Evolutionary conservation across 2,113 vertebrate species (phyloP).

Genomic region (Silurus meridionalis): DNA sequence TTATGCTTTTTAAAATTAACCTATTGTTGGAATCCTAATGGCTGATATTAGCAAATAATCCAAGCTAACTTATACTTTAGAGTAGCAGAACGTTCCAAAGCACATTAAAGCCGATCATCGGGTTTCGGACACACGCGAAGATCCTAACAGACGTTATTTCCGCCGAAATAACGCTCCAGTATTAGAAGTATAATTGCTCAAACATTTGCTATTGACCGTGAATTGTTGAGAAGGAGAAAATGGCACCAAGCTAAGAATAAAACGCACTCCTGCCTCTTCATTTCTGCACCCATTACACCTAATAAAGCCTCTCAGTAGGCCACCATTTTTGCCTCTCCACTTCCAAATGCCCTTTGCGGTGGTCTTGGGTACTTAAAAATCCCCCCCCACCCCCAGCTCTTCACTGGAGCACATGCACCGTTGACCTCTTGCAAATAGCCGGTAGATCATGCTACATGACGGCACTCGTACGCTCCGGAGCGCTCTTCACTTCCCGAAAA

Average conservation of each 20-base stretch:
- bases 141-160: too few species aligned
- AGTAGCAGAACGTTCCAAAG: too few species aligned
- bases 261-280: neutral
- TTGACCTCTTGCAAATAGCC: slow-evolving; percentile 14
- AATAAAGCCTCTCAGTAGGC: slow-evolving; percentile 7
- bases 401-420: slow-evolving; percentile 9
- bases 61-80: neutral
- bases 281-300: neutral
- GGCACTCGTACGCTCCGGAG: neutral
- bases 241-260: slow-evolving; percentile 2
- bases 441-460: neutral
- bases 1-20: neutral
- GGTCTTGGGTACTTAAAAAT: slow-evolving; percentile 9
- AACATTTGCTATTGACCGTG: neutral
- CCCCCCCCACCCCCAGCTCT: slow-evolving; percentile 3
- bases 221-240: slow-evolving; percentile 5
- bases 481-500: neutral
- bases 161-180: neutral
- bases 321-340: slow-evolving; percentile 9
- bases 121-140: too few species aligned
- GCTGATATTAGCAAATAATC: neutral
- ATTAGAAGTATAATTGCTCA: neutral
- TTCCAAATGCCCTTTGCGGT: slow-evolving; percentile 17
- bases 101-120: too few species aligned
- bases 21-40: neutral